These are phyloP conservation scores for Poeciliopsis retropinna DNA, from an alignment of 2,113 vertebrate genomes.

Conservation along the genomic window DNA sequence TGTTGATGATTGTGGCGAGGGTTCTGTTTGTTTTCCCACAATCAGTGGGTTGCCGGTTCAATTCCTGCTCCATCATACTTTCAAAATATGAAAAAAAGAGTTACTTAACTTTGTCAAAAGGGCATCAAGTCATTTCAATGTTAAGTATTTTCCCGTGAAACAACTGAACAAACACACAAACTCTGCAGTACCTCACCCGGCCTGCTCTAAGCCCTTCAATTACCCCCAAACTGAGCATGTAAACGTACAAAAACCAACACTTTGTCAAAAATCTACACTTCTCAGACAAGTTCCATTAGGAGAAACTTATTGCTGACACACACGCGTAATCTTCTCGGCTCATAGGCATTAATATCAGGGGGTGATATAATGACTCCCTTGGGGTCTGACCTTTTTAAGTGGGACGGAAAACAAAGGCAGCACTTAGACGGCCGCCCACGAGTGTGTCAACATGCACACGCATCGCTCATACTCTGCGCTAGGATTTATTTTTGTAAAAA, in stretches of 20 bases:
- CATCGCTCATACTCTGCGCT: slow-evolving; percentile 26
- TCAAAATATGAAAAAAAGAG: no score
- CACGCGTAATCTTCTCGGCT: slow-evolving; percentile 48
- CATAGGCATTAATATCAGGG: slow-evolving; percentile 57
- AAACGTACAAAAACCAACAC: slow-evolving; percentile 16
- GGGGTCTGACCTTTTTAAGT: slow-evolving; percentile 76
- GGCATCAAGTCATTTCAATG: no score
- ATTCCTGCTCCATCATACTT: no score
- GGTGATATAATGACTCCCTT: slow-evolving; percentile 67
- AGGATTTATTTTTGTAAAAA: slow-evolving; percentile 75
- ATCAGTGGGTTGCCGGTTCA: no score
- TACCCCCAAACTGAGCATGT: not conserved
- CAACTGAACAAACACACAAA: not conserved
- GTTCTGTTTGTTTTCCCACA: no score
- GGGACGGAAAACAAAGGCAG: slow-evolving; percentile 78
- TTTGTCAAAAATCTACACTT: slow-evolving; percentile 12
- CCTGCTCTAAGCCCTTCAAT: not conserved
- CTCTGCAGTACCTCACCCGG: not conserved
- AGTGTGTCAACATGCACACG: slow-evolving; percentile 15
- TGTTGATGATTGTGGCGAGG: no score
- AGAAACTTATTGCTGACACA: slow-evolving; percentile 38
- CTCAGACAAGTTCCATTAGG: slow-evolving; percentile 29
- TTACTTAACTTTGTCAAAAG: no score
- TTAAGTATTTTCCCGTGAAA: not conserved
- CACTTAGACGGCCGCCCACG: slow-evolving; percentile 50